Evolutionary conservation across 2,113 vertebrate species (phyloP), one percentile per base, ranked within the genome.

Genomic region (Boulengeromyrus knoepffleri): DNA sequence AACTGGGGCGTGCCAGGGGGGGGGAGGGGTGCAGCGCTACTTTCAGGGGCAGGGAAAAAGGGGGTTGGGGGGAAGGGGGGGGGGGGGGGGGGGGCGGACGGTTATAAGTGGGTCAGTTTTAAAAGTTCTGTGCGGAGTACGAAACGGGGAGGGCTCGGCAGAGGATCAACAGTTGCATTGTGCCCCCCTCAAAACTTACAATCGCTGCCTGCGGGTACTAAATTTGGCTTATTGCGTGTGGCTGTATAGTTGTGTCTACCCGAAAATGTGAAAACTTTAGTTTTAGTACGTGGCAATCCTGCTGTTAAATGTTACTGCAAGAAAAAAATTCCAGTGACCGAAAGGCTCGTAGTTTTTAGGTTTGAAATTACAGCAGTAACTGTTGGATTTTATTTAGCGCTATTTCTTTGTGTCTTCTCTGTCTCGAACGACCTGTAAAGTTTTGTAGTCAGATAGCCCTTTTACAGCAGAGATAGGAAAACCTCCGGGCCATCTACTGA

Each of bases 121-220:
- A 24, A 58, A 83, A 49, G 52, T 62, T 94, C 93, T 94, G 62
- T 70, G 62, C 62, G 7, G 77, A 83, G 77, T 83, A 17, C 77
- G 77, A 83, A 83, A 21, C 15, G 62, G 9, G 93, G 89, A 46
- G 90, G 90, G 88, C 15, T 66, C 2, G 53, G 3, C 10, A 0
- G n/a, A 27, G 56, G 49, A 89, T 90, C 85, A 84, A 70, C 90
- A 52, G 89, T 87, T 91, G 89, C 70, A 90, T 92, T 92, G 91
- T 93, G 58, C 88, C 50, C 56, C 4, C 42, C 49, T 84, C 89
- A 77, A 74, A 89, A 89, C 90, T 21, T 39, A 56, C 24, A 88
- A 80, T 77, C 86, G 90, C 36, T 70, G 74, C 52, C 87, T 46
- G 36, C 36, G 36, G 74, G 89, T 83, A 83, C 39, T 45, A 45